Conservation (phyloP, 2,888 invertebrate species). For the Megastigmus dorsalis region DNA sequence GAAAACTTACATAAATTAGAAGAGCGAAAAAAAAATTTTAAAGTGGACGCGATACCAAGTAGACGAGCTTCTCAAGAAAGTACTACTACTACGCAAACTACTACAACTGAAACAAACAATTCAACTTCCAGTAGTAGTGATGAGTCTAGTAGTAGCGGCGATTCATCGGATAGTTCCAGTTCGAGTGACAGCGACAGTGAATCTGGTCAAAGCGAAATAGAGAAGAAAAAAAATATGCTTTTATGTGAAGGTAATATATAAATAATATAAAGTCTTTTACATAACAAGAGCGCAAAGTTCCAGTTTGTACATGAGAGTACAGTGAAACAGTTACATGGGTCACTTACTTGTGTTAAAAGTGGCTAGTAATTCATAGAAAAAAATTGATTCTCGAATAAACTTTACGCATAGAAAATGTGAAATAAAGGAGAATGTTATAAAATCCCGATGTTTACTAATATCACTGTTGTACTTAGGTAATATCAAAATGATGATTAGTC, state of each 20-base stretch:
- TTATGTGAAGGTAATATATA: constrained; percentile 64
- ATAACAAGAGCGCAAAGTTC: too few species aligned
- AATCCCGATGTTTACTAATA: too few species aligned
- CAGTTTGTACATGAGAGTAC: too few species aligned
- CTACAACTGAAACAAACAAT: constrained; percentile 73
- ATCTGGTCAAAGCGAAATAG: constrained; percentile 76
- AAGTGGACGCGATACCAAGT: not conserved
- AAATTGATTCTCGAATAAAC: too few species aligned
- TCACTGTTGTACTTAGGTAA: too few species aligned
- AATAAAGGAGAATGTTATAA: too few species aligned
- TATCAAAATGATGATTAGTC: too few species aligned
- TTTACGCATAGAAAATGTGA: too few species aligned
- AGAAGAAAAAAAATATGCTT: constrained; percentile 64
- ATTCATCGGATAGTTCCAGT: constrained; percentile 75
- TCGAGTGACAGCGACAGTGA: constrained; percentile 78
- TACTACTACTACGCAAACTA: constrained; percentile 73
- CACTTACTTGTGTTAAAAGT: too few species aligned
- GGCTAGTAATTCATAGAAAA: too few species aligned
- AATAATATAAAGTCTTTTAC: too few species aligned
- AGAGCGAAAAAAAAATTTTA: constrained; percentile 49
- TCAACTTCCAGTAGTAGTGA: constrained; percentile 73
- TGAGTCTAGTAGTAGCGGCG: constrained; percentile 78
- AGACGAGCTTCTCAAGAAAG: constrained; percentile 67
- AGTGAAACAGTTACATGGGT: too few species aligned
- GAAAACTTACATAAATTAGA: constrained; percentile 56